A percentile compares a stretch with the other conserved stretches of the same genome.
Evolutionary conservation across 2,888 invertebrate species (phyloP).

Genomic region (Melangyna quadrimaculata): DNA sequence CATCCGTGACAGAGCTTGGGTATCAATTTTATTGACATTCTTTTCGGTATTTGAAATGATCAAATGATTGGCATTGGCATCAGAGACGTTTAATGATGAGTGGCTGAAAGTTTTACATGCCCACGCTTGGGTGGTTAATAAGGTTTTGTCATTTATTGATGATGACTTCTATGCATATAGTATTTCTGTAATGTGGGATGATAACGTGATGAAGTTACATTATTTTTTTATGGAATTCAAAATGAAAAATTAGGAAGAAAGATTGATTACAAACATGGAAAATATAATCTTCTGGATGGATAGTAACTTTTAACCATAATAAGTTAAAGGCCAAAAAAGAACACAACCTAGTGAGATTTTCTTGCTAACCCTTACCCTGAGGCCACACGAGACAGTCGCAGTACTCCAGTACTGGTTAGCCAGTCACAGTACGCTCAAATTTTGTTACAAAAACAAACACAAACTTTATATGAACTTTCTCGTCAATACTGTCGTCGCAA

Average conservation of each 20-base stretch:
- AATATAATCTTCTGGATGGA: no score
- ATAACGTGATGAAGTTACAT: not conserved
- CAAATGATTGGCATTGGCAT: slow-evolving; percentile 32
- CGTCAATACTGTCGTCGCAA: no score
- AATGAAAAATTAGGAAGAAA: not conserved
- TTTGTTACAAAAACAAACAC: no score
- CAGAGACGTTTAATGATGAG: not conserved
- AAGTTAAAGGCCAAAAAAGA: no score
- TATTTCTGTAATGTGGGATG: no score
- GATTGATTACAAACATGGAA: not conserved
- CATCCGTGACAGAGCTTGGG: slow-evolving; percentile 56
- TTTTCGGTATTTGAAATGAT: slow-evolving; percentile 52
- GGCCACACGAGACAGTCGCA: no score
- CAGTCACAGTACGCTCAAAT: no score
- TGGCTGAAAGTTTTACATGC: not conserved
- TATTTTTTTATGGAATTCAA: not conserved
- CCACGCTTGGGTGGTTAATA: slow-evolving; percentile 14
- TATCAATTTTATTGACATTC: slow-evolving; percentile 62
- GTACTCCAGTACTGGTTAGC: no score
- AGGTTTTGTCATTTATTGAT: not conserved
- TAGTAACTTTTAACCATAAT: no score
- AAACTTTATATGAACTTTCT: no score
- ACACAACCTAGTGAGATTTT: no score
- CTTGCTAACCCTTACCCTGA: no score
- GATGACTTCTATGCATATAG: not conserved